Evolutionary conservation across 2,113 vertebrate genomes (phyloP).

Genomic region (Pedionomus torquatus): DNA sequence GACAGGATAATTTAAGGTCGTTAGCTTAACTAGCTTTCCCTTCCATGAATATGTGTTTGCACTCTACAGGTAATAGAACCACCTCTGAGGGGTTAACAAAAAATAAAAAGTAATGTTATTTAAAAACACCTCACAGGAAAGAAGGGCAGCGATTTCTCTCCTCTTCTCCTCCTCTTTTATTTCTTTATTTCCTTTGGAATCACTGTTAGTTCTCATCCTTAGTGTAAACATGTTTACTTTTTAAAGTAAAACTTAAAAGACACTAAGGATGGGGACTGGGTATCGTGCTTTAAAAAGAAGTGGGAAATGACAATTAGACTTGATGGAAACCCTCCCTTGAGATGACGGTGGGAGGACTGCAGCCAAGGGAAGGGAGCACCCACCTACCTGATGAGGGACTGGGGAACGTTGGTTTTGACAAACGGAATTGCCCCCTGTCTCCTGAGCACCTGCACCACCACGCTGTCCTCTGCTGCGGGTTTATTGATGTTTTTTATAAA

Average conservation of each 20-base stretch:
- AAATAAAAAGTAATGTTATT: neutral
- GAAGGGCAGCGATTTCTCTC: neutral
- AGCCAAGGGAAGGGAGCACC: fast-evolving
- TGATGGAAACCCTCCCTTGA: neutral
- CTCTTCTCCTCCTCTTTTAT: neutral
- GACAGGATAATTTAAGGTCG: neutral
- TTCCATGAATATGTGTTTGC: neutral
- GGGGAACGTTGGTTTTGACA: slow-evolving; percentile 91
- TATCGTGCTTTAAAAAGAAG: neutral
- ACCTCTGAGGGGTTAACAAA: neutral
- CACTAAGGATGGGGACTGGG: neutral
- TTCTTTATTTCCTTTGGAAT: neutral
- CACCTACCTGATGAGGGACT: slow-evolving; percentile 85
- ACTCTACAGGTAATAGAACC: neutral
- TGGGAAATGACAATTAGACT: neutral
- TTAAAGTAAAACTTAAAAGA: neutral
- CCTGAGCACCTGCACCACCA: slow-evolving; percentile 89
- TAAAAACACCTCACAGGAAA: neutral
- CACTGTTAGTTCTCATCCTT: neutral
- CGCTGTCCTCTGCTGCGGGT: slow-evolving; percentile 76
- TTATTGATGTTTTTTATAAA: slow-evolving; percentile 76
- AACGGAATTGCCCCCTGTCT: slow-evolving; percentile 92
- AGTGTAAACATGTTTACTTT: neutral
- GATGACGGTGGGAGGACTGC: neutral
- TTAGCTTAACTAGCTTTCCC: neutral